Base-by-base conservation (phyloP, 1,140 invertebrate species). In the Bombyx mandarina region DNA sequence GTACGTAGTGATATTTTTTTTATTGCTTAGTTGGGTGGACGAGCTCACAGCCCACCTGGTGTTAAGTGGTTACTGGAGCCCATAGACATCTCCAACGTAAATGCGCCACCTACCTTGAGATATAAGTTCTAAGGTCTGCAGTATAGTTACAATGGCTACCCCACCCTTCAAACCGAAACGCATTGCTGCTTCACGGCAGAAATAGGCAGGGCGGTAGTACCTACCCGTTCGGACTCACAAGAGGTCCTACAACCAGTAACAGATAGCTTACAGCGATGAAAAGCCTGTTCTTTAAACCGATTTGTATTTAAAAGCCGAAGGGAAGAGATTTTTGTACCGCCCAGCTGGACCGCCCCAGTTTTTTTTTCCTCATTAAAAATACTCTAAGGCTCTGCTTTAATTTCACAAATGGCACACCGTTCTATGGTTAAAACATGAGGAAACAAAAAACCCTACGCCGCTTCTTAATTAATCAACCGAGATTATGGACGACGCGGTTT, bases 251-350 rank as follows among this genome's bases (percentile, higher is more conserved):
- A 1, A 50, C 42, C 49, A 50, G 8, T 50, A 7, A 26, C 18
- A 2, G 7, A 50, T 50, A 45, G 1, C 49, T 26, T 18, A 22
- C 12, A 18, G 12, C 42, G 5, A 26, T 35, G 26, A 10, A 35
- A 22, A 51, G 50, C 26, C 42, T 51, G 7, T 51, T 22, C 18
- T 26, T 51, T 51, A 51, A 7, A 10, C 22, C 53, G 12, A 8
- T 18, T 48, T 56, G 47, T 66, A 57, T 73, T 65, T 60, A 66
- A 62, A 64, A 44, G 60, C 48, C 57, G 44, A 60, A 46, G 62
- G 57, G 57, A 66, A 66, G 70, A 69, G 67, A 67, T 69, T 69
- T 66, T 69, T 69, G 63, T 66, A 69, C 65, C 67, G 65, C 63
- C 60, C 56, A 49, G 65, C 51, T 65, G 65, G 60, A 42, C 63